A percentile compares a stretch with the other conserved stretches of the same genome.
Evolutionary conservation across 2,888 invertebrate genomes (phyloP).

Genomic region (Idaea straminata): DNA sequence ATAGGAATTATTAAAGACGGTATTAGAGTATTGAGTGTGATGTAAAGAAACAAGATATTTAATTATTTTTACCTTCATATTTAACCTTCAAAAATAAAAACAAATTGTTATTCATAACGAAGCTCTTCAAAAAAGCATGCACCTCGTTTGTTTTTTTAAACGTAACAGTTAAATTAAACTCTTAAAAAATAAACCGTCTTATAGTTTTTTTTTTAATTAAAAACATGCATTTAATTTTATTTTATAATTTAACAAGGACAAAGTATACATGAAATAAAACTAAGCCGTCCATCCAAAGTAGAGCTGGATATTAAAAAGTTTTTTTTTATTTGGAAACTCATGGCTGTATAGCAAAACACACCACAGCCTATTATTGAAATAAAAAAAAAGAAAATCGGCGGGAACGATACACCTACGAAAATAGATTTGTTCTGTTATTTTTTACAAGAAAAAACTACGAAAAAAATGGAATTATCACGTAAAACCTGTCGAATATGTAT

Average conservation of each 20-base stretch:
- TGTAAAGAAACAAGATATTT: not conserved
- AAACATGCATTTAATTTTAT: not conserved
- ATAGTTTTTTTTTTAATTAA: not conserved
- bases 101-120: not conserved
- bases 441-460: conserved; percentile 5
- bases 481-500: conserved; percentile 64
- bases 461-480: conserved; percentile 56
- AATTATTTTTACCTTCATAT: not conserved
- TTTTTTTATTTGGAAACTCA: not conserved
- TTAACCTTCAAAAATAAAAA: not conserved
- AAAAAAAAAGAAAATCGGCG: conserved; percentile 26
- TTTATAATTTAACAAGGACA: conserved; percentile 38
- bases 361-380: conserved; percentile 11
- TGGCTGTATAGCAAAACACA: conserved; percentile 23
- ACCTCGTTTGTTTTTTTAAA: not conserved
- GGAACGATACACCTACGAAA: conserved; percentile 26
- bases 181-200: not conserved
- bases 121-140: no score
- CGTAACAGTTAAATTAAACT: not conserved
- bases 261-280: conserved; percentile 56
- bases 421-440: not conserved
- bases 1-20: not conserved
- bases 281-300: conserved; percentile 57
- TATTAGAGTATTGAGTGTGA: not conserved
- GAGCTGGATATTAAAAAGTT: not conserved